Evolutionary conservation across 2,113 vertebrate species (phyloP).

Genomic region (Cyprinodon tularosa): DNA sequence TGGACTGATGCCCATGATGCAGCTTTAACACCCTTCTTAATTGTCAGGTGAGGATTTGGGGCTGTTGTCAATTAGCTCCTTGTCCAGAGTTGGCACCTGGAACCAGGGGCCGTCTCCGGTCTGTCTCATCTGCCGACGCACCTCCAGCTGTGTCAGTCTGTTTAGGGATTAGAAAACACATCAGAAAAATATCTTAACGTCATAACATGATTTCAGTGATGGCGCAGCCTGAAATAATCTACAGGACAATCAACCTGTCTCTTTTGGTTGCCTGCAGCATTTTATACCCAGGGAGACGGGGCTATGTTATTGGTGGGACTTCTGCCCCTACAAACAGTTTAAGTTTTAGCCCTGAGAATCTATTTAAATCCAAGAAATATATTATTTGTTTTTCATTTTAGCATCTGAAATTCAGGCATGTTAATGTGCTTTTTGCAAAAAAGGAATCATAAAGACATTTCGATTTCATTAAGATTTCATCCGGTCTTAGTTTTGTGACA

Average conservation of each 20-base stretch:
- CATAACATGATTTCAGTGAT: background rate
- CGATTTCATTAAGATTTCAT: background rate
- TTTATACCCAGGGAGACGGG: background rate
- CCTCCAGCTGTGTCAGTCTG: constrained; percentile 82
- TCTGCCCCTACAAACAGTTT: no score
- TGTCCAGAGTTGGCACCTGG: constrained; percentile 77
- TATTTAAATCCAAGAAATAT: background rate
- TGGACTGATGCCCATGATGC: constrained; percentile 42
- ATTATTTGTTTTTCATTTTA: background rate
- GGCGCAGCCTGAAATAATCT: background rate
- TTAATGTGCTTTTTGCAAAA: background rate
- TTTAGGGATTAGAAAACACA: constrained; percentile 15
- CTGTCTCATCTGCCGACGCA: constrained; percentile 84
- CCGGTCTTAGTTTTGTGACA: background rate
- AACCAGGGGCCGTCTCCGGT: constrained; percentile 95
- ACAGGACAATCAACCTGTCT: background rate
- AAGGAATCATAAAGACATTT: background rate
- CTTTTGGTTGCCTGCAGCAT: background rate
- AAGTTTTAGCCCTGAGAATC: background rate
- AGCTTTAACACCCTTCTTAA: constrained; percentile 65
- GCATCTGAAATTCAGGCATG: background rate
- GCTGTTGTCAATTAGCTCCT: constrained; percentile 82
- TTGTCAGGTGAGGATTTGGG: constrained; percentile 87
- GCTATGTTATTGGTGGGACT: no score
- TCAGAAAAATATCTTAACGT: background rate